Conservation (phyloP, 2,113 vertebrate genomes). For the Colius striatus region DNA sequence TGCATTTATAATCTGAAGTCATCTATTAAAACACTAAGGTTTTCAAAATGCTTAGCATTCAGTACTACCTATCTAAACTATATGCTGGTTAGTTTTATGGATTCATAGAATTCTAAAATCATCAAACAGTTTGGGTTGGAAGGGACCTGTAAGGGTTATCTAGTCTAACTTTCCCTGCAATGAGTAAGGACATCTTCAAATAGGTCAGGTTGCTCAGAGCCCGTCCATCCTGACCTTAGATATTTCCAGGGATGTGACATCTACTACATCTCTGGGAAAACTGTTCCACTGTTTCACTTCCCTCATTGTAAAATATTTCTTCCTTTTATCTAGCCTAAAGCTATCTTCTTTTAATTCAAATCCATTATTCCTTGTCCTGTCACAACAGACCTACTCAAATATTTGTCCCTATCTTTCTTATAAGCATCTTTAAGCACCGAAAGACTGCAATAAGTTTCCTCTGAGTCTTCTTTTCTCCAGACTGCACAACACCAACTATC, state of each 20-base stretch:
- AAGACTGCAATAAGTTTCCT: neutral
- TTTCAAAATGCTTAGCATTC: neutral
- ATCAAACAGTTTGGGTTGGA: neutral
- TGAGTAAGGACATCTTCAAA: neutral
- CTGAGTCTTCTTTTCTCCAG: neutral
- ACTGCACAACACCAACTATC: neutral
- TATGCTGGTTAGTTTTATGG: neutral
- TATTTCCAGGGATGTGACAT: neutral
- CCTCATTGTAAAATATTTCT: neutral
- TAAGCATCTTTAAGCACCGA: no score
- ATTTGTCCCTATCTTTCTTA: neutral
- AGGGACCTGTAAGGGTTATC: neutral
- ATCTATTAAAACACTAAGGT: neutral
- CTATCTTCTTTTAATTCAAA: neutral
- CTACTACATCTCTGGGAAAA: neutral
- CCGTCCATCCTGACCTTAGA: fast-evolving
- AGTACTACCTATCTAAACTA: neutral
- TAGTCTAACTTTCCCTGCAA: fast-evolving
- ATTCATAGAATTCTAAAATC: neutral
- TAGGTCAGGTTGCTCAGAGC: neutral
- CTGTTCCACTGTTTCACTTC: neutral
- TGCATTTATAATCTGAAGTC: neutral
- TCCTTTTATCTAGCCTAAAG: neutral
- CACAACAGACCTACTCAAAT: neutral
- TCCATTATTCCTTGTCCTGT: fast-evolving